phyloP scores from a whole-genome alignment of 2,113 vertebrate species.

The Ia io region DNA sequence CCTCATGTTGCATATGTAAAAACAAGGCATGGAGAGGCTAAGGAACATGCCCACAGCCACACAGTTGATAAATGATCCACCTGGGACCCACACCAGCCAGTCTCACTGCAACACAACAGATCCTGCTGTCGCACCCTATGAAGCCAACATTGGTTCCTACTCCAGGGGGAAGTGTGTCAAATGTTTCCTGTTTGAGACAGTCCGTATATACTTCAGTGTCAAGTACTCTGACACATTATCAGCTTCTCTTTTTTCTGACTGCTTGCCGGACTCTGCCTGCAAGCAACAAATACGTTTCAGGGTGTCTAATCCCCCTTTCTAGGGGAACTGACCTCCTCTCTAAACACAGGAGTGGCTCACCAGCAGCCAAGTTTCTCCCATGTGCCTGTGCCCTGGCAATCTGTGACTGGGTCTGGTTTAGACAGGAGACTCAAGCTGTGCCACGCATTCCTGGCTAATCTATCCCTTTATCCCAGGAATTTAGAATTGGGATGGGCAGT shows the following conservation, averaged over 20 bases:
- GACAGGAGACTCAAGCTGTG: background rate
- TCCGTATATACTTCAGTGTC: background rate
- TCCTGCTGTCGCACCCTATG: fast-evolving
- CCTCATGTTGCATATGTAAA: background rate
- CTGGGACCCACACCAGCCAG: background rate
- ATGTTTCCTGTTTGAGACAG: background rate
- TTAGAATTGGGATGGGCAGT: background rate
- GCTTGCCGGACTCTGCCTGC: background rate
- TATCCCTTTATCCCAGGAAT: background rate
- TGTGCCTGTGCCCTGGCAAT: background rate
- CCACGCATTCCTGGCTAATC: background rate
- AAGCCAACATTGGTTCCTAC: background rate
- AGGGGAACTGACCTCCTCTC: background rate
- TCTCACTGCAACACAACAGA: background rate
- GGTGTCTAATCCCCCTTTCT: background rate
- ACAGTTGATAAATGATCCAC: background rate
- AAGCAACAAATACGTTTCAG: background rate
- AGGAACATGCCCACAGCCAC: background rate
- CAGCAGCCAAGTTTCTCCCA: background rate
- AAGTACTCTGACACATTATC: background rate
- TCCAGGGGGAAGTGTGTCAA: background rate
- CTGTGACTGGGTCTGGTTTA: background rate
- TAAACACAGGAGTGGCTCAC: background rate
- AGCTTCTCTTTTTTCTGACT: background rate
- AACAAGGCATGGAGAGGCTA: background rate